Evolutionary conservation across 2,113 vertebrate genomes (phyloP), one percentile per base, ranked within the genome.

Genomic region (Microcebus lehilahytsara): DNA sequence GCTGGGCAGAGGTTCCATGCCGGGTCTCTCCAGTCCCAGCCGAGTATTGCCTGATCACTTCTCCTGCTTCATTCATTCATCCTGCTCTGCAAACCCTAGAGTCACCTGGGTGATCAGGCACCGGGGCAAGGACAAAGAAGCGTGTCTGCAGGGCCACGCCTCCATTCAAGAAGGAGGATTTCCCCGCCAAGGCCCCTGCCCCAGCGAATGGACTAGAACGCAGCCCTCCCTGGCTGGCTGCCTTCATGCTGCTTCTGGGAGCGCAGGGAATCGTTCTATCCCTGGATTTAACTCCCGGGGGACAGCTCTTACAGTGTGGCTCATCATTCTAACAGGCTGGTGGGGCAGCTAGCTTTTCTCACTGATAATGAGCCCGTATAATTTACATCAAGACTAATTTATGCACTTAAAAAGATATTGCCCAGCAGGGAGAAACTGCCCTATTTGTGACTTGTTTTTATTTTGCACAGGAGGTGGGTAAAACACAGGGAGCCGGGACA

Each of bases 301-400:
- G 56, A 60, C 3, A 46, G 69, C 42, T 69, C 2, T 0, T 30
- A 16, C 11, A 46, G 27, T 2, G 1, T 2, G 6, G 40, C 23
- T 83, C 67, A 23, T 81, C 80, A 42, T 58, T 84, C 30, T 81
- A 53, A 94, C 64, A 66, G 72, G 72, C 79, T 51, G 3, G 23
- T 2, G 6, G 86, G 53, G 93, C n/a, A 88, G 53, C 92, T 80
- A 4, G 3, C 42, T 53, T 93, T 92, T 49, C 85, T 71, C 42
- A 40, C 11, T 85, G 87, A 74, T 90, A 84, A 89, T 42, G 56
- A 96, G 46, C 51, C 37, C n/a, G 46, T 46, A 8, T 62, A n/a
- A 91, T 94, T 93, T 92, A 88, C 81, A 67, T 72, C 69, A 96
- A 96, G 87, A 58, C 84, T 92, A 37, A 96, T 89, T 51, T 79